Evolutionary conservation across 2,113 vertebrate species (phyloP), one percentile per base, ranked within the genome.

Genomic region (Montifringilla adamsi): DNA sequence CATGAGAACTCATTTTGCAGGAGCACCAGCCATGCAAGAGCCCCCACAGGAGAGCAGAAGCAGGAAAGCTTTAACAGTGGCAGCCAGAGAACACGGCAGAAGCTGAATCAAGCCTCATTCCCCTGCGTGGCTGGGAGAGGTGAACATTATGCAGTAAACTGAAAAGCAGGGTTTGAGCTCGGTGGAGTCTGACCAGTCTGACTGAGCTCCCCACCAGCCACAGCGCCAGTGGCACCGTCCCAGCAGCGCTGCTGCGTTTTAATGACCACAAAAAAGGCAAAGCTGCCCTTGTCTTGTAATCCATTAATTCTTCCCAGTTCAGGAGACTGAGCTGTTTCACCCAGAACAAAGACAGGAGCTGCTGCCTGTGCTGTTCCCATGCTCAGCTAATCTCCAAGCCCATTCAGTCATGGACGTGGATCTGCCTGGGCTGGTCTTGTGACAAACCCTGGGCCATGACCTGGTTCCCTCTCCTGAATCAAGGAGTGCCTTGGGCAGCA

Each of bases 191-290:
- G 73, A 62, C 7, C 2, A 5, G 75, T 24, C 27, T 55, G 49
- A 44, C 69, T 9, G 18, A 75, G 63, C 63, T 64, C 56, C 53
- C 16, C 70, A 37, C 18, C 64, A 84, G 68, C 62, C 44, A 15
- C 0, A 0, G 35, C 7, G 2, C 21, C 8, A 17, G 35, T 7
- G 3, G 68, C 17, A 27, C 52, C 0, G 0, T 50, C 82, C 93
- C 78, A 69, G 22, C 33, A 63, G 85, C 1, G 0, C 50, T 27
- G 83, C 41, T n/a, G 19, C 0, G 2, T 62, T 53, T 85, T 72
- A 79, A 68, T 43, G 49, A 47, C 66, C 30, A 62, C 43, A 89
- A 77, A 72, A 47, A 33, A 35, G 66, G 84, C 90, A 89, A 93
- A 91, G 78, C 84, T 79, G 81, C 39, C 59, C 74, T 78, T 2